Base-by-base conservation (phyloP, 2,888 invertebrate species). In the Neoaliturus tenellus region DNA sequence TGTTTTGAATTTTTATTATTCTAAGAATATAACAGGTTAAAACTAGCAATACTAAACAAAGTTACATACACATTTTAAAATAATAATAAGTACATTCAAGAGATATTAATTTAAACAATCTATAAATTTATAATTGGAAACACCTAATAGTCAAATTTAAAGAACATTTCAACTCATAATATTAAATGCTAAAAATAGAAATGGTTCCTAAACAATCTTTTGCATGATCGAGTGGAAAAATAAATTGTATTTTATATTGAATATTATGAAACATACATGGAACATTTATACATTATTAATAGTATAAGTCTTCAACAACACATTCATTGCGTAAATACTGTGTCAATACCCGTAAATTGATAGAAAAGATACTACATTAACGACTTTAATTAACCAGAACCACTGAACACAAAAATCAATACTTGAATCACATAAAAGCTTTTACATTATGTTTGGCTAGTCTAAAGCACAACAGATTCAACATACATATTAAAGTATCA, bases 291-390 rank as follows among this genome's bases (percentile, higher is more conserved):
- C 14, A 17, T 28, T 10, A 55, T 23, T 55, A 5, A 6, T 20
- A 23, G 20, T 55, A 55, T 55, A 55, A 23, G 20, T 48, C 48
- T 48, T 55, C 12, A 28, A 62, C 62, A 62, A 17, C 31, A 62
- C 62, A 62, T 28, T 31, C 28, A 28, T 62, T 28, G 62, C 62
- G 31, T 62, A 2, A 23, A 55, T 55, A 62, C 62, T 62, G 31
- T 31, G 31, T 62, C 62, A 62, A 62, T 62, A 62, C 62, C 62
- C 62, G 31, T 62, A 62, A 62, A 14, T 8, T 62, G 10, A 28
- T 62, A 20, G 14, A 62, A 55, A 55, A 62, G 28, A 62, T 62
- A 62, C 17, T 55, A 23, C 5, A 62, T 62, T 62, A 28, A 28
- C 62, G 0, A 62, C 62, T 28, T 62, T 62, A 17, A 62, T 62